Conservation (phyloP, 2,888 invertebrate species). For the Zygogramma bicolorata region DNA sequence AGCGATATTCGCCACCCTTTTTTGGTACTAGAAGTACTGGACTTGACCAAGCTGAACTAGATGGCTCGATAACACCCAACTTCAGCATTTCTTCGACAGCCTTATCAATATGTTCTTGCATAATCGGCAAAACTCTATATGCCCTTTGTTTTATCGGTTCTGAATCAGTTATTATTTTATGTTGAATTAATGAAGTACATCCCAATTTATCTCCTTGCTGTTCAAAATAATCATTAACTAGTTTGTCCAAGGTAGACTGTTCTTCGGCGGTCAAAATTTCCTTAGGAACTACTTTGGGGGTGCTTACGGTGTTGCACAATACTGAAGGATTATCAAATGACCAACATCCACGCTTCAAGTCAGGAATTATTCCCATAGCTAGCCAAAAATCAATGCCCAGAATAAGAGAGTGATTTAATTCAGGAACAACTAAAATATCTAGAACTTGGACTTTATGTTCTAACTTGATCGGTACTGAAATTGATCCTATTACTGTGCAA, state of each 20-base stretch:
- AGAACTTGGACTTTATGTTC: slow-evolving; percentile 14
- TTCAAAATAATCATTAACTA: slow-evolving; percentile 33
- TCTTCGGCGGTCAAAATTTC: slow-evolving; percentile 10
- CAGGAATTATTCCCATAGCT: slow-evolving; percentile 30
- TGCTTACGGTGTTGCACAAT: not conserved
- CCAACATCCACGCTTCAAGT: slow-evolving; percentile 26
- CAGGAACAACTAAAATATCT: slow-evolving; percentile 25
- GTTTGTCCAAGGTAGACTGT: not conserved
- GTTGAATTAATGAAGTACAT: slow-evolving; percentile 37
- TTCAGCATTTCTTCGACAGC: slow-evolving; percentile 48
- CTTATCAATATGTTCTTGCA: slow-evolving; percentile 29
- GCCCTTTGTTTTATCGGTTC: slow-evolving; percentile 39
- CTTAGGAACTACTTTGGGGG: not conserved
- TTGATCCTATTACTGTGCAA: slow-evolving; percentile 23
- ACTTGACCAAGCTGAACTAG: slow-evolving; percentile 54
- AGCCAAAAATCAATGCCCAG: slow-evolving; percentile 33
- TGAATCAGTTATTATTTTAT: slow-evolving; percentile 29
- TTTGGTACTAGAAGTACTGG: slow-evolving; percentile 53
- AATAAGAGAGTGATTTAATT: slow-evolving; percentile 22
- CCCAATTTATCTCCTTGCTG: slow-evolving; percentile 20
- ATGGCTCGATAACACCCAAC: slow-evolving; percentile 48
- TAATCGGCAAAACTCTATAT: slow-evolving; percentile 32
- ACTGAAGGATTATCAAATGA: not conserved
- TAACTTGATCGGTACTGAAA: slow-evolving; percentile 20
- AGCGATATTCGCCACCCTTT: slow-evolving; percentile 48